Evolutionary conservation across 1,140 invertebrate species (phyloP).

Genomic region (Vanessa atalanta): DNA sequence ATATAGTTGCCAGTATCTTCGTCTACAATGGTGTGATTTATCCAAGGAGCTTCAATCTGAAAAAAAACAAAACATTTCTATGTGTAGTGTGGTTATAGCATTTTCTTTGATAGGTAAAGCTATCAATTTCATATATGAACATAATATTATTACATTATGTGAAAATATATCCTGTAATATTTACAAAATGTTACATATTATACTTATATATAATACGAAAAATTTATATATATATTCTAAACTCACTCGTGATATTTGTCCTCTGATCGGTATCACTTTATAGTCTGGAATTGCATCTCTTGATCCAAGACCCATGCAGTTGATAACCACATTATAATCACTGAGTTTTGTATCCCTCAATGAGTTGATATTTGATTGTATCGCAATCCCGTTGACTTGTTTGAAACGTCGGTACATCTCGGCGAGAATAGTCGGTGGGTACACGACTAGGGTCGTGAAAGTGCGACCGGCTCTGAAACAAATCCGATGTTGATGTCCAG

Average conservation of each 20-base stretch:
- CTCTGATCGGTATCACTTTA: conserved; percentile 83
- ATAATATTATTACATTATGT: no score
- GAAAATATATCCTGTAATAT: no score
- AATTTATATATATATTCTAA: no score
- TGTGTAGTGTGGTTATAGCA: no score
- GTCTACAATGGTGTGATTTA: conserved; percentile 81
- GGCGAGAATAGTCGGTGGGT: conserved; percentile 81
- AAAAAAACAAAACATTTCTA: conserved; percentile 34
- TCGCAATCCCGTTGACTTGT: conserved; percentile 80
- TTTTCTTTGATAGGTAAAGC: no score
- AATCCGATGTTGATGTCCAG: background rate
- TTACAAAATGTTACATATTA: no score
- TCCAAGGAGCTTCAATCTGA: conserved; percentile 84
- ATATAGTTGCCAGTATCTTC: conserved; percentile 85
- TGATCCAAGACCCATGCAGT: conserved; percentile 87
- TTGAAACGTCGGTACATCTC: conserved; percentile 83
- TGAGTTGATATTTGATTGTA: conserved; percentile 76
- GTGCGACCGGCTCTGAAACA: conserved; percentile 81
- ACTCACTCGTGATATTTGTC: conserved; percentile 83
- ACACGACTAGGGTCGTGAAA: conserved; percentile 83
- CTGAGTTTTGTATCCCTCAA: conserved; percentile 78
- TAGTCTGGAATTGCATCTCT: conserved; percentile 82
- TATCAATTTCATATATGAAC: no score
- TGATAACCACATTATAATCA: conserved; percentile 85
- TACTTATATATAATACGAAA: no score